These are phyloP conservation scores for Gymnodraco acuticeps DNA, from an alignment of 2,797 vertebrate species.

Conservation along the genomic window DNA sequence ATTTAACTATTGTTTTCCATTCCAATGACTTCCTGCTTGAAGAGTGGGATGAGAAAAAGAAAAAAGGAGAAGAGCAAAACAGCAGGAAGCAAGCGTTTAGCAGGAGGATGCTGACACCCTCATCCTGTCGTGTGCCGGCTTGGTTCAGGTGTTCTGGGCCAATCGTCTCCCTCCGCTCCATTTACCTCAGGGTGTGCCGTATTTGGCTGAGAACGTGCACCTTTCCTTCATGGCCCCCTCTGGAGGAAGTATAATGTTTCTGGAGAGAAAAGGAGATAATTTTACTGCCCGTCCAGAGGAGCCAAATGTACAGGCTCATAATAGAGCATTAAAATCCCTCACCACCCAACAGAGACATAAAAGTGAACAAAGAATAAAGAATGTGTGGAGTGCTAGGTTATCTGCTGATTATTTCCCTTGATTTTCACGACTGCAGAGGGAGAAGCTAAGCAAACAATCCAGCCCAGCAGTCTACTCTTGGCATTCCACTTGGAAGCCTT, in stretches of 20 bases:
- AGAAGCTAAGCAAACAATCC: conserved; percentile 68
- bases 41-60: conserved; percentile 59
- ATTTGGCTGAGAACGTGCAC: conserved; percentile 85
- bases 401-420: conserved; percentile 72
- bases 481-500: conserved; percentile 57
- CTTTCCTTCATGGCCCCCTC: conserved; percentile 61
- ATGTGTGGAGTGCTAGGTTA: conserved; percentile 60
- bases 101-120: conserved; percentile 90
- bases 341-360: conserved; percentile 56
- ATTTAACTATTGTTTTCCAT: conserved; percentile 77
- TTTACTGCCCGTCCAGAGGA: conserved; percentile 35
- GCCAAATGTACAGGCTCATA: conserved; percentile 43
- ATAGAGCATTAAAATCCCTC: conserved; percentile 37
- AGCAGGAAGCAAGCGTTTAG: conserved; percentile 90
- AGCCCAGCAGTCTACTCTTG: conserved; percentile 49
- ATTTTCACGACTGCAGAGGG: conserved; percentile 67
- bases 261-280: conserved; percentile 70
- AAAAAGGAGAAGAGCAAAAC: conserved; percentile 80
- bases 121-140: conserved; percentile 94
- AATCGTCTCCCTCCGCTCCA: conserved; percentile 69
- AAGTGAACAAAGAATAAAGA: conserved; percentile 71
- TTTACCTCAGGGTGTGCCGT: conserved; percentile 88
- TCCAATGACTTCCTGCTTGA: conserved; percentile 92
- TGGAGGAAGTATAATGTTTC: conserved; percentile 72
- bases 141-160: conserved; percentile 88